Conservation (phyloP, 1,140 invertebrate species). For the Muscidifurax raptorellus region DNA sequence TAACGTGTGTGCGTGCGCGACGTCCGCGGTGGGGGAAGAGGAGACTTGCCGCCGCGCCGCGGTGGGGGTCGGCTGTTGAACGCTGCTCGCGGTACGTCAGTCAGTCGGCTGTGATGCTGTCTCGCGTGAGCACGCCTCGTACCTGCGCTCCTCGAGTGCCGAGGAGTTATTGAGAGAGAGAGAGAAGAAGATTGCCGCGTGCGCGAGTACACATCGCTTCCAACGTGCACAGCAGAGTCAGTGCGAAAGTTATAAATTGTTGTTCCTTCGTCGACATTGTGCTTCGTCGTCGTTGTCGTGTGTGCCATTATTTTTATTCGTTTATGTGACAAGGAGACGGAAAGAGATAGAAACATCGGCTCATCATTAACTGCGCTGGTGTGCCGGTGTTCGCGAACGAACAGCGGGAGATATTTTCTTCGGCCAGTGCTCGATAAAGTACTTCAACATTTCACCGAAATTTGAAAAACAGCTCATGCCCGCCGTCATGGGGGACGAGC, state of each 20-base stretch:
- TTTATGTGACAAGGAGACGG: neutral
- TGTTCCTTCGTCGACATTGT: neutral
- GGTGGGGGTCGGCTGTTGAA: conserved; percentile 73
- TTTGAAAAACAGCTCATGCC: conserved; percentile 53
- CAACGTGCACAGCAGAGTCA: conserved; percentile 19
- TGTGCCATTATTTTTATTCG: neutral
- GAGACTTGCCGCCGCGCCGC: conserved; percentile 52
- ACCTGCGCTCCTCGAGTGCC: conserved; percentile 49
- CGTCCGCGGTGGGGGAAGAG: conserved; percentile 62
- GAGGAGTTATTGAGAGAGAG: neutral
- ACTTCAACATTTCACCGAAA: conserved; percentile 53
- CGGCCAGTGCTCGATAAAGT: neutral
- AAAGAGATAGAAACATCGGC: conserved; percentile 6
- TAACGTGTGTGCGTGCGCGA: neutral
- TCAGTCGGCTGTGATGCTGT: conserved; percentile 78
- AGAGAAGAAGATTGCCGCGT: conserved; percentile 29
- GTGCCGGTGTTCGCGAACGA: neutral
- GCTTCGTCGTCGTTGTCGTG: neutral
- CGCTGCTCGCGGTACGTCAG: conserved; percentile 76
- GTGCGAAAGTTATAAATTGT: neutral
- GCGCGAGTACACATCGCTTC: neutral
- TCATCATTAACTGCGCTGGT: neutral
- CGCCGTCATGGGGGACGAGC: conserved; percentile 85
- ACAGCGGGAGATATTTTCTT: neutral
- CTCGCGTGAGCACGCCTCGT: conserved; percentile 72